phyloP scores from a whole-genome alignment of 2,888 invertebrate species.

The Pseudococcus longispinus region DNA sequence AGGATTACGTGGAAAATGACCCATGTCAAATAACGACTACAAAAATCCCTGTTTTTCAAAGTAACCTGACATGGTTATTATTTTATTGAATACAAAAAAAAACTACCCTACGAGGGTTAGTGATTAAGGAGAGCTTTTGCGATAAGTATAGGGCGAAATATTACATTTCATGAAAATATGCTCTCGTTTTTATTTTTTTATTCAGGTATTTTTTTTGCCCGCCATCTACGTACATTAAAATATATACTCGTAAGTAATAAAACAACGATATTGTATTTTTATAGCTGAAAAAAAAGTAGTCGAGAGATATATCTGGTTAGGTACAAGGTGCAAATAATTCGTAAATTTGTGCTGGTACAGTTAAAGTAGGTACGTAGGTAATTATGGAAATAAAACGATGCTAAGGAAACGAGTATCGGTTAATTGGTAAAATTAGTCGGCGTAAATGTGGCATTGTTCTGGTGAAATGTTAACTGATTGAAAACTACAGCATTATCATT shows the following conservation, averaged over 20 bases:
- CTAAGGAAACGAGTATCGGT: neutral
- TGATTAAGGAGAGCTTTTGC: constrained; percentile 35
- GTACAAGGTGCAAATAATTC: no score
- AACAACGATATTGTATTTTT: neutral
- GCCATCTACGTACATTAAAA: neutral
- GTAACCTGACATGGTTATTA: constrained; percentile 43
- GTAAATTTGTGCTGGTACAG: neutral
- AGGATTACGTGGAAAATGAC: constrained; percentile 32
- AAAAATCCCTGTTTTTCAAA: constrained; percentile 42
- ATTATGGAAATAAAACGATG: neutral
- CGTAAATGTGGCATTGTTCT: constrained; percentile 18
- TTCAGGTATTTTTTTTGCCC: neutral
- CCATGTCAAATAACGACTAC: constrained; percentile 39
- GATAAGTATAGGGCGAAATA: constrained; percentile 43
- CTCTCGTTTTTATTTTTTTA: neutral
- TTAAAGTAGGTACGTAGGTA: neutral
- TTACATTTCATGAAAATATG: constrained; percentile 23
- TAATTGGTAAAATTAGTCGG: constrained; percentile 28
- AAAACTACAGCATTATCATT: constrained; percentile 41
- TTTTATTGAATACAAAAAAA: constrained; percentile 39
- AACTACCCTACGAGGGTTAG: neutral
- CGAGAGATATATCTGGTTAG: neutral
- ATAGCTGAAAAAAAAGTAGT: neutral
- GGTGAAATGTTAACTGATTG: constrained; percentile 29
- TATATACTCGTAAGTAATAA: neutral